These are phyloP conservation scores for Melanerpes formicivorus DNA, from an alignment of 2,113 vertebrate species.

Conservation along the genomic window DNA sequence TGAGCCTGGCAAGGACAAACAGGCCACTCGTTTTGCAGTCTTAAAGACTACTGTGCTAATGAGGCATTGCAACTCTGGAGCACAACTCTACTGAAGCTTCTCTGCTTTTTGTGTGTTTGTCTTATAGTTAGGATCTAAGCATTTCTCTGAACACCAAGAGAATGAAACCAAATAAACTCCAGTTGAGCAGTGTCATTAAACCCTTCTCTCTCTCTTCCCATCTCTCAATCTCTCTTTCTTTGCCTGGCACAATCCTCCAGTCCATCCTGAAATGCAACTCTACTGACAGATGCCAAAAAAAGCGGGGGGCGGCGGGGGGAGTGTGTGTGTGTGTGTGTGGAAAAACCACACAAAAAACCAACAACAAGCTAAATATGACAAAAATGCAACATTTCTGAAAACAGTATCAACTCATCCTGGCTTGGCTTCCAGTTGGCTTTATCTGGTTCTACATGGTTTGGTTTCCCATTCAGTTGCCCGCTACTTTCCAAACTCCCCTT, in stretches of 20 bases:
- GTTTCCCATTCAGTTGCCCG: not conserved
- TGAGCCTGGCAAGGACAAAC: not conserved
- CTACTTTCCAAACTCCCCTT: conserved; percentile 15
- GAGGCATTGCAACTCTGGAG: conserved; percentile 18
- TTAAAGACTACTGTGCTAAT: not conserved
- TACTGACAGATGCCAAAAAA: not conserved
- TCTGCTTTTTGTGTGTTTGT: conserved; percentile 31
- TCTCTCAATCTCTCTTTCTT: not conserved
- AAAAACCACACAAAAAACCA: not conserved
- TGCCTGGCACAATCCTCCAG: not conserved
- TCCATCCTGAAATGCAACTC: conserved; percentile 6
- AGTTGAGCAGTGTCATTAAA: conserved; percentile 25
- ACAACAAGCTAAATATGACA: not conserved
- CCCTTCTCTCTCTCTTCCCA: not conserved
- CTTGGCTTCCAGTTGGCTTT: not conserved
- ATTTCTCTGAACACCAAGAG: not conserved
- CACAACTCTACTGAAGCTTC: not conserved
- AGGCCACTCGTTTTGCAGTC: conserved; percentile 28
- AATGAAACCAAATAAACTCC: conserved; percentile 51
- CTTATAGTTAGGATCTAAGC: conserved; percentile 26
- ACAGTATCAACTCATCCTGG: not conserved
- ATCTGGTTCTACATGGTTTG: not conserved
- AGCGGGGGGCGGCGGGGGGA: not conserved
- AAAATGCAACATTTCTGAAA: conserved; percentile 10
- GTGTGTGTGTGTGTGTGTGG: no score